Percentiles rank a stretch among this genome's conserved stretches.
phyloP scores from a whole-genome alignment of 1,140 invertebrate genomes.

The Diorhabda carinulata region DNA sequence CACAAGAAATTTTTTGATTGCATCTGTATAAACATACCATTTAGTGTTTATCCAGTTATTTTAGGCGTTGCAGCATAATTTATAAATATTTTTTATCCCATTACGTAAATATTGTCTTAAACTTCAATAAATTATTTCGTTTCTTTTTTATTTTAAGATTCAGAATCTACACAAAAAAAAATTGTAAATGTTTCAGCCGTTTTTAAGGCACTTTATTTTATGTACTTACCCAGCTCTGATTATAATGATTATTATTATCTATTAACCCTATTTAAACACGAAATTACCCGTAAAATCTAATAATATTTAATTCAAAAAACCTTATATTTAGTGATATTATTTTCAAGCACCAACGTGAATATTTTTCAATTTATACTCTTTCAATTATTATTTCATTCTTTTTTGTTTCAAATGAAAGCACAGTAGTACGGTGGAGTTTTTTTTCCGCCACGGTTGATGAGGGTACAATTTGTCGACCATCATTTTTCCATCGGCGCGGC shows the following conservation, averaged over 20 bases:
- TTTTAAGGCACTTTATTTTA: not conserved
- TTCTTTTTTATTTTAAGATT: too few species aligned
- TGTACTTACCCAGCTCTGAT: not conserved
- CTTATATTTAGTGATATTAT: constrained; percentile 3
- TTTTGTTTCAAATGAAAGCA: not conserved
- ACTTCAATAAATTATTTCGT: too few species aligned
- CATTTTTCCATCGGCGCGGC: constrained; percentile 20
- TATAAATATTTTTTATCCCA: too few species aligned
- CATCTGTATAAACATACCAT: too few species aligned
- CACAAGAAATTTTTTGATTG: too few species aligned
- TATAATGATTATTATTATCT: not conserved
- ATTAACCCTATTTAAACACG: not conserved
- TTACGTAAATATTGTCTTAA: too few species aligned
- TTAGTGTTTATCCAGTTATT: too few species aligned
- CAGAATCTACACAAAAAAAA: too few species aligned
- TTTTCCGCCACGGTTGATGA: constrained; percentile 38
- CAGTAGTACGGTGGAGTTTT: constrained; percentile 12
- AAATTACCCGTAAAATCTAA: not conserved
- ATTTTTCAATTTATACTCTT: not conserved
- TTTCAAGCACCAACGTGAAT: constrained; percentile 2
- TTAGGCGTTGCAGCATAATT: too few species aligned
- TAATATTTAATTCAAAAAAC: not conserved
- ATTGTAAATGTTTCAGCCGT: too few species aligned
- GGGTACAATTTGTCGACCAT: constrained; percentile 33
- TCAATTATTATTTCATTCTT: not conserved